A percentile compares a stretch with the other conserved stretches of the same genome.
These are phyloP conservation scores for Hydrocynus forskahlii DNA, from an alignment of 2,797 vertebrate genomes.

Conservation along the genomic window DNA sequence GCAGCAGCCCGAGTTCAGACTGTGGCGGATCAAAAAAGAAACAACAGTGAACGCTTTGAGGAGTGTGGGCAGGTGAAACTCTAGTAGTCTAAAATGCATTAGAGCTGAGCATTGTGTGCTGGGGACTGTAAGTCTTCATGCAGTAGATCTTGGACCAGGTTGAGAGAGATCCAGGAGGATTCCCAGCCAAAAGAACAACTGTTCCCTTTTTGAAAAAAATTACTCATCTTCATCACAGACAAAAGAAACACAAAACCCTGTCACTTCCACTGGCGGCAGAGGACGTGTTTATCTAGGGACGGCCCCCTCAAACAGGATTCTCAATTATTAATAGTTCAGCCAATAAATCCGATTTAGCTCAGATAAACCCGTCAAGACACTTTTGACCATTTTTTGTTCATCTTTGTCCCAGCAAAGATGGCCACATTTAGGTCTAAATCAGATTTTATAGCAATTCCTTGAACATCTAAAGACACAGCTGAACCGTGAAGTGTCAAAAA, in stretches of 20 bases:
- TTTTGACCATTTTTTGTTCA: not conserved
- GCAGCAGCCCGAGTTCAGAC: not conserved
- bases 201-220: not conserved
- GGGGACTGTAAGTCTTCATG: slow-evolving; percentile 18
- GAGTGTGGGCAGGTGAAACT: slow-evolving; percentile 28
- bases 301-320: not conserved
- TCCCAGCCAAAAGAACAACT: not conserved
- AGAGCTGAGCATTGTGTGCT: not conserved
- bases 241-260: slow-evolving; percentile 2
- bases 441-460: not conserved
- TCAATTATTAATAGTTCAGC: not conserved
- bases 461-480: not conserved
- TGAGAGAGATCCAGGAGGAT: slow-evolving; percentile 22
- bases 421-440: not conserved
- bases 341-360: not conserved
- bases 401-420: not conserved
- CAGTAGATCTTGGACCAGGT: slow-evolving; percentile 30
- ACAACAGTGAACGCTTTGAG: slow-evolving; percentile 16
- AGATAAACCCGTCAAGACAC: not conserved
- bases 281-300: not conserved
- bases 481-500: not conserved
- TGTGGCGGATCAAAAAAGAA: slow-evolving; percentile 2
- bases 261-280: not conserved
- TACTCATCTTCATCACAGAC: not conserved
- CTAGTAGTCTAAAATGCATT: not conserved